phyloP scores from a whole-genome alignment of 2,113 vertebrate species.

The Siphamia tubifer region DNA sequence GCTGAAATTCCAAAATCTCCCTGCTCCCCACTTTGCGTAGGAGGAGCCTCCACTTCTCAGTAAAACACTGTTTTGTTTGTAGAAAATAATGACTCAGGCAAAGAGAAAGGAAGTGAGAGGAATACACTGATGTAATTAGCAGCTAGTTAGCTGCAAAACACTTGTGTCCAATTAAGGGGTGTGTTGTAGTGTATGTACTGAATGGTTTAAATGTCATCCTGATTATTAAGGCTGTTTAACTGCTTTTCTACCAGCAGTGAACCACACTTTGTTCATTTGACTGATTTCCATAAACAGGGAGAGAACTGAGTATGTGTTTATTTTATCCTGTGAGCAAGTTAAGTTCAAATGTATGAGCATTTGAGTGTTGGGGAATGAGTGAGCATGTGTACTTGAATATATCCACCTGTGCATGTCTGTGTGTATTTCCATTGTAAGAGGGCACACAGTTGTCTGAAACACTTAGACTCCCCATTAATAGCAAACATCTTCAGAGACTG shows the following conservation, averaged over 20 bases:
- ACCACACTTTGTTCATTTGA: constrained; percentile 25
- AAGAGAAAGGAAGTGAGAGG: constrained; percentile 47
- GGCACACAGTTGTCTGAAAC: constrained; percentile 56
- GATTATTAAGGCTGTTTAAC: constrained; percentile 61
- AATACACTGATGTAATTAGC: constrained; percentile 77
- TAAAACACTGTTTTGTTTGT: constrained; percentile 56
- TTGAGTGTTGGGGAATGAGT: not conserved
- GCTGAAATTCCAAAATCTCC: not conserved
- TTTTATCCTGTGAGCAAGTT: constrained; percentile 35
- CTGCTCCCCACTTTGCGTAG: not conserved
- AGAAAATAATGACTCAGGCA: constrained; percentile 54
- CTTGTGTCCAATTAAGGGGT: constrained; percentile 70
- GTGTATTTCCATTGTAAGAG: constrained; percentile 30
- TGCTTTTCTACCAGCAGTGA: constrained; percentile 25
- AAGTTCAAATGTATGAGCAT: not conserved
- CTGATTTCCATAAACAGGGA: constrained; percentile 49
- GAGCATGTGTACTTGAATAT: constrained; percentile 1
- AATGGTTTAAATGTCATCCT: constrained; percentile 48
- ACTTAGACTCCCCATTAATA: constrained; percentile 69
- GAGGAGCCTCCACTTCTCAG: not conserved
- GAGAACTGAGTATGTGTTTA: constrained; percentile 41
- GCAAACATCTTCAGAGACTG: constrained; percentile 57
- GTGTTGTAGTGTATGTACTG: constrained; percentile 40
- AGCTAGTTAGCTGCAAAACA: constrained; percentile 74
- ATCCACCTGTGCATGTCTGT: not conserved